A percentile compares a stretch with the other conserved stretches of the same genome.
phyloP scores from a whole-genome alignment of 2,797 vertebrate species.

The Platalea minor region DNA sequence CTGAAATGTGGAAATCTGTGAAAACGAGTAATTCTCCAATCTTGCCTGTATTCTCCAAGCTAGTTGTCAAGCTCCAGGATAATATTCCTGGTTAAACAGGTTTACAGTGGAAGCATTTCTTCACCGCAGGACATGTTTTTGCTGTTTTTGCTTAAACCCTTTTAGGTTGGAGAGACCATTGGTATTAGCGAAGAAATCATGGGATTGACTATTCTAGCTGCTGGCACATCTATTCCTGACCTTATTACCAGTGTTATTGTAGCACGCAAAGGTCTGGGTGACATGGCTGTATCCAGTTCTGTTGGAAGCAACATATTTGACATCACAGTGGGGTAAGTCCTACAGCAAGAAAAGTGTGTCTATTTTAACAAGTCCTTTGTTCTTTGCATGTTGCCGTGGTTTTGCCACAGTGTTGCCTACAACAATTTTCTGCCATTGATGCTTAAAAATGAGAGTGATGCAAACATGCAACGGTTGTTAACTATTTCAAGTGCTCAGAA shows the following conservation, averaged over 20 bases:
- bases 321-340: constrained; percentile 95
- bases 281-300: constrained; percentile 99
- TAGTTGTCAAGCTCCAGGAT: background rate
- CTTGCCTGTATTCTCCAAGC: background rate
- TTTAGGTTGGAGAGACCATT: constrained; percentile 95
- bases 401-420: background rate
- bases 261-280: constrained; percentile 94
- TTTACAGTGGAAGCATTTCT: background rate
- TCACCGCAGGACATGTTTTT: background rate
- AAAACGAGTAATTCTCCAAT: background rate
- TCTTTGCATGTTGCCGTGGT: background rate
- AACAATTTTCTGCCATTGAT: background rate
- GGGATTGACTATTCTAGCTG: constrained; percentile 96
- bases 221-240: constrained; percentile 96
- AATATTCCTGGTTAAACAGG: background rate
- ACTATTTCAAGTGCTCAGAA: background rate
- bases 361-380: background rate
- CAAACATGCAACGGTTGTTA: background rate
- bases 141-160: background rate
- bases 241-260: constrained; percentile 98
- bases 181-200: constrained; percentile 98
- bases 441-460: background rate
- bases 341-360: background rate
- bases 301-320: constrained; percentile 99
- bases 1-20: background rate